Evolutionary conservation across 23 tunicate species (phyloP), one percentile per base, ranked within the genome.

Genomic region (Corella eumyota): DNA sequence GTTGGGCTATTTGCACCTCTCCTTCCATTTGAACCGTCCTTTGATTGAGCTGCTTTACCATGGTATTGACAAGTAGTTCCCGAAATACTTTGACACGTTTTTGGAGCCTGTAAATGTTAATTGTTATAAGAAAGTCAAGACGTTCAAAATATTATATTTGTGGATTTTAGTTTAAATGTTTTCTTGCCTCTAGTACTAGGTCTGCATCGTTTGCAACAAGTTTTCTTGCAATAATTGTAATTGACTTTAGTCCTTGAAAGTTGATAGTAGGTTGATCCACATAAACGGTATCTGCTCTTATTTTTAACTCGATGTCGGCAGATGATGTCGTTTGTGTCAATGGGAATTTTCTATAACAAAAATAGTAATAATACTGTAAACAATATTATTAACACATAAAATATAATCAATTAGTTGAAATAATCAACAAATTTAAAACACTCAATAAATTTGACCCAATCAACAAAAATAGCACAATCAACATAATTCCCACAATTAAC

Each of bases 1-100:
- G 37, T 50, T 1, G 72, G 72, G 23, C 57, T 38, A 11, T 24
- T 13, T 31, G 51, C 45, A 5, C 72, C 72, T 1, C 30, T 34
- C 24, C 51, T 66, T 6, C 72, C 72, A 44, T 66, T 45, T 6
- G 25, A 25, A 6, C 72, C 72, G 23, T 66, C 72, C 2, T 50
- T 30, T 44, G 32, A 28, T 20, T 30, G 45, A 19, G 3, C 60
- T 2, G 72, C 72, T 51, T 66, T 66, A 1, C 45, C 19, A 25
- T 50, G 60, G 40, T 66, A 51, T 9, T 50, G 31, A 32, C 72
- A 66, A 19, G 30, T 46, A 2, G 57, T 51, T 2, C 72, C 72
- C 26, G 50, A 60, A 2, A 32, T 26, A 1, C 60, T 66, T 51
- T 66, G 34, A 60, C 72, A 66, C 3, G 51, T 45, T 2, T 30